Conservation (phyloP, 2,888 invertebrate genomes). For the Leptopilina drosophilae region DNA sequence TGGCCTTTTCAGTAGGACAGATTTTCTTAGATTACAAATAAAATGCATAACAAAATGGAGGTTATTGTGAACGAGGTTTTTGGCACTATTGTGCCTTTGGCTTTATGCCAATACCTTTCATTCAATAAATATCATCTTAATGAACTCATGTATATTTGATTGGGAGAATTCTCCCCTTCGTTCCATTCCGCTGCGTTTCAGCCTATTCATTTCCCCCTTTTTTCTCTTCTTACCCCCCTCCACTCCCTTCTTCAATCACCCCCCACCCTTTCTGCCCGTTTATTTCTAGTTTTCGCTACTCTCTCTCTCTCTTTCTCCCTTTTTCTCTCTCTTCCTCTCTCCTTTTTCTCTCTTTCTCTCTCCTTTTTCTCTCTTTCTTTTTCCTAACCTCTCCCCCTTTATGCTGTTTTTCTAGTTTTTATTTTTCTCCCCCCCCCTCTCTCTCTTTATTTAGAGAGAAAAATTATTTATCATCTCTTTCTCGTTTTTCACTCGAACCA, state of each 20-base stretch:
- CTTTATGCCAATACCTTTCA: slow-evolving; percentile 69
- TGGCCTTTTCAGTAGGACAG: too few relatives aligned
- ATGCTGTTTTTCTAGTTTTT: slow-evolving; percentile 6
- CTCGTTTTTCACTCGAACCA: slow-evolving; percentile 34
- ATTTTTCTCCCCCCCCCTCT: background rate
- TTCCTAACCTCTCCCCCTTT: background rate
- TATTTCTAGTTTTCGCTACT: slow-evolving; percentile 3
- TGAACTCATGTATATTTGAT: slow-evolving; percentile 72
- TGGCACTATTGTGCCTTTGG: slow-evolving; percentile 67
- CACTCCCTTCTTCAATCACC: background rate
- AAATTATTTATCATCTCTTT: slow-evolving; percentile 8
- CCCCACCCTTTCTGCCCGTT: background rate
- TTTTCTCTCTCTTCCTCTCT: slow-evolving; percentile 31
- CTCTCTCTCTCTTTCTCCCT: slow-evolving; percentile 34
- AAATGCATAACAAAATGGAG: slow-evolving; percentile 18
- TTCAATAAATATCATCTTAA: slow-evolving; percentile 72
- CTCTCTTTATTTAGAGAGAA: background rate
- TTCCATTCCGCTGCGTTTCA: slow-evolving; percentile 50
- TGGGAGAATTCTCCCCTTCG: slow-evolving; percentile 57
- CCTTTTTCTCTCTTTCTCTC: slow-evolving; percentile 44
- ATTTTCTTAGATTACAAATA: background rate
- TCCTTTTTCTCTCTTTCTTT: slow-evolving; percentile 16
- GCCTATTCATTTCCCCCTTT: slow-evolving; percentile 49
- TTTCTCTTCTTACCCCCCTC: slow-evolving; percentile 18
- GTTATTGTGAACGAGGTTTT: slow-evolving; percentile 65